Conservation (phyloP, 2,113 vertebrate species). For the Phoxinus phoxinus region DNA sequence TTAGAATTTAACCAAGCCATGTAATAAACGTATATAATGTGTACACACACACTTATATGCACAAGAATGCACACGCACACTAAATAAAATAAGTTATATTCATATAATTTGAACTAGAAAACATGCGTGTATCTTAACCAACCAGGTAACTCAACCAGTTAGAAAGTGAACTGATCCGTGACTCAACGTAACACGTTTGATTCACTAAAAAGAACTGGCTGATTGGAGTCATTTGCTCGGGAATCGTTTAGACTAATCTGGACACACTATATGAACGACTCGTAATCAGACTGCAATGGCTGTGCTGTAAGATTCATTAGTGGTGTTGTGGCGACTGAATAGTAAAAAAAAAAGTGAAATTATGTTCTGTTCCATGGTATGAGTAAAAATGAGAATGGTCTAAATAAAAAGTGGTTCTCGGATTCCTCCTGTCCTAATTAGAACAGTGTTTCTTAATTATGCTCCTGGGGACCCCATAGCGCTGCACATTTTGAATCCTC, state of each 20-base stretch:
- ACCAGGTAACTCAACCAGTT: no score
- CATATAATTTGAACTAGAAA: no score
- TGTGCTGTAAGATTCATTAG: not conserved
- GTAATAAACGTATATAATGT: no score
- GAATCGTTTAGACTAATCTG: not conserved
- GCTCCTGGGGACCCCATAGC: not conserved
- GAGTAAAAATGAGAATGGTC: slow-evolving; percentile 10
- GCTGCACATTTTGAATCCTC: not conserved
- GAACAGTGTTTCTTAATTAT: not conserved
- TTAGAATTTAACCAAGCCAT: no score
- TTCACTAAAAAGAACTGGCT: not conserved
- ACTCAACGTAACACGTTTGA: not conserved
- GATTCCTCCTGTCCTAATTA: not conserved
- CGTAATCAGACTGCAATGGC: not conserved
- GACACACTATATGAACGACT: not conserved
- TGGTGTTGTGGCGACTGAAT: not conserved
- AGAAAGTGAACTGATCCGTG: not conserved
- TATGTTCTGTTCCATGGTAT: not conserved
- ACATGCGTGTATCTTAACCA: no score
- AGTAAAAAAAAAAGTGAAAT: not conserved
- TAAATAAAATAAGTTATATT: no score
- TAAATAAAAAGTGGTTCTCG: not conserved
- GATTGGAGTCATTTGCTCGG: not conserved
- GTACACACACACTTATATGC: no score
- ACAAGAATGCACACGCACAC: no score